A percentile compares a stretch with the other conserved stretches of the same genome.
phyloP scores from a whole-genome alignment of 2,888 invertebrate species.

The Timema cristinae region DNA sequence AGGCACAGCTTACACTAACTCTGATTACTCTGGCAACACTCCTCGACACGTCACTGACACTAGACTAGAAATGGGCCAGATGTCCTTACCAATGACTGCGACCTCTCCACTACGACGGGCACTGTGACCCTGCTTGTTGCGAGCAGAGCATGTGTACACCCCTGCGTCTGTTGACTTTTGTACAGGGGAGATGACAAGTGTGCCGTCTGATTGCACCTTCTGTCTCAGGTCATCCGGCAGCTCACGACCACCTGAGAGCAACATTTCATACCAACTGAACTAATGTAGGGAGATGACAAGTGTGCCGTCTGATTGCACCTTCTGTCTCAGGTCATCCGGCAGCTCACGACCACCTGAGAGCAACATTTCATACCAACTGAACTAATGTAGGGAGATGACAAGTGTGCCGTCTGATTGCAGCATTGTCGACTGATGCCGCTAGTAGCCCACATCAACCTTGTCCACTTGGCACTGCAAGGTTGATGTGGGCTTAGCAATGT shows the following conservation, averaged over 20 bases:
- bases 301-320: conserved; percentile 49
- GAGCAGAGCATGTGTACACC: conserved; percentile 75
- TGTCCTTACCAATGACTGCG: conserved; percentile 67
- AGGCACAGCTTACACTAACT: too few species aligned
- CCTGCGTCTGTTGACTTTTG: conserved; percentile 72
- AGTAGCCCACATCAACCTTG: background rate
- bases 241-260: conserved; percentile 55
- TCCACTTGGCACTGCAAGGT: too few species aligned
- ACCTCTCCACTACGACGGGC: conserved; percentile 70
- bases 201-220: conserved; percentile 68
- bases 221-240: conserved; percentile 77
- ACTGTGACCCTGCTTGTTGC: conserved; percentile 72
- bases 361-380: background rate
- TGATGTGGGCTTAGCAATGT: too few species aligned
- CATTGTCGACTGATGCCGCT: too few species aligned
- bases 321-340: conserved; percentile 75
- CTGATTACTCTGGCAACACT: too few species aligned
- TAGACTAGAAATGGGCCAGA: background rate
- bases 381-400: too few species aligned
- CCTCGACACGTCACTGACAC: background rate
- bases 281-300: too few species aligned
- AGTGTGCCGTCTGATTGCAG: too few species aligned
- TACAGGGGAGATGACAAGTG: conserved; percentile 68
- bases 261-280: too few species aligned
- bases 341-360: conserved; percentile 59